phyloP scores from a whole-genome alignment of 23 tunicate species.

The Trididemnum clinides region DNA sequence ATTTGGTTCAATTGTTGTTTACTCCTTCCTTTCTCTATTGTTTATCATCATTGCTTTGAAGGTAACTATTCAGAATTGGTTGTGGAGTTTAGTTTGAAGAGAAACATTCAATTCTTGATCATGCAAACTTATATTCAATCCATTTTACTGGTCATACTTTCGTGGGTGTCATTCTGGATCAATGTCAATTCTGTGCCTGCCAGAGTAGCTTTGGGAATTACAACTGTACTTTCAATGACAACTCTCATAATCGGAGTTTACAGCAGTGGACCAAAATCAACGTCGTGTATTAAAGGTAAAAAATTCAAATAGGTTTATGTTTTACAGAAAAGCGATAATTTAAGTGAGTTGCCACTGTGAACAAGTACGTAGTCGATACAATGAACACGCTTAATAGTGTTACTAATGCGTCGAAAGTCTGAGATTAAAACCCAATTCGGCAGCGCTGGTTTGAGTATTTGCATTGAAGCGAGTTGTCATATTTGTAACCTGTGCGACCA shows the following conservation, averaged over 20 bases:
- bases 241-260: constrained; percentile 65
- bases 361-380: no score
- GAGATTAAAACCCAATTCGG: no score
- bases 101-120: constrained; percentile 53
- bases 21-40: no score
- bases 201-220: constrained; percentile 54
- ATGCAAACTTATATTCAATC: constrained; percentile 64
- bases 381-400: no score
- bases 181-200: constrained; percentile 50
- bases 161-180: constrained; percentile 68
- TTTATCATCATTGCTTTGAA: constrained; percentile 5
- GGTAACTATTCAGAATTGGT: constrained; percentile 56
- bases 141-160: constrained; percentile 48
- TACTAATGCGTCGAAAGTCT: no score
- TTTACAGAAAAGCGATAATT: no score
- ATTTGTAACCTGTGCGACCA: no score
- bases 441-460: no score
- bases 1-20: no score
- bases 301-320: no score
- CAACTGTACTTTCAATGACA: constrained; percentile 65
- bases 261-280: constrained; percentile 60
- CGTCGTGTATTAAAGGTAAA: constrained; percentile 59
- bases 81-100: constrained; percentile 41
- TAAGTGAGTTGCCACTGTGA: no score
- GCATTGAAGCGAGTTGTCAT: no score